phyloP scores from a whole-genome alignment of 1,140 invertebrate genomes.

The Drosophila equinoxialis region DNA sequence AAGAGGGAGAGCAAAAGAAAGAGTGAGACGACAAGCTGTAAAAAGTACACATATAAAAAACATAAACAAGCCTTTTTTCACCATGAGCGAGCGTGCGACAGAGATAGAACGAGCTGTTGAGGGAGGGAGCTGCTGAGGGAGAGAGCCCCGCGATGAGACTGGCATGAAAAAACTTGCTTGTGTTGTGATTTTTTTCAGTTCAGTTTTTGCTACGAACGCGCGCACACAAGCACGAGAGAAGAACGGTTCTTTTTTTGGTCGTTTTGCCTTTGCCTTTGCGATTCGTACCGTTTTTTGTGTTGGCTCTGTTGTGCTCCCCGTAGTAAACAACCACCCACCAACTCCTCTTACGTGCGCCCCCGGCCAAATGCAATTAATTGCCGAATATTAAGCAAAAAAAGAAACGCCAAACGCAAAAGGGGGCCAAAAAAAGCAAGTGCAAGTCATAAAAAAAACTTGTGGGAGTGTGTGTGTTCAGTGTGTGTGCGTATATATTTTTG shows the following conservation, averaged over 20 bases:
- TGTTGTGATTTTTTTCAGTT: constrained; percentile 71
- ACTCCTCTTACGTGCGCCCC: not conserved
- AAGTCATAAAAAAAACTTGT: constrained; percentile 45
- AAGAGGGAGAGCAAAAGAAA: constrained; percentile 39
- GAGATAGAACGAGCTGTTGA: constrained; percentile 10
- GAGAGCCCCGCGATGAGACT: constrained; percentile 21
- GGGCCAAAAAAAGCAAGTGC: constrained; percentile 64
- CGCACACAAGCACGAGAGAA: constrained; percentile 9
- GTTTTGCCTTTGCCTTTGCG: constrained; percentile 39
- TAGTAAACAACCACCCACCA: constrained; percentile 49
- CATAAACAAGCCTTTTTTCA: constrained; percentile 76
- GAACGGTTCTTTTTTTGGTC: constrained; percentile 53
- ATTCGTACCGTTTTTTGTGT: constrained; percentile 21
- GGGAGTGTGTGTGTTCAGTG: constrained; percentile 35
- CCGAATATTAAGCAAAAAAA: constrained; percentile 57
- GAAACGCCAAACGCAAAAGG: constrained; percentile 35
- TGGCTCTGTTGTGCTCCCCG: constrained; percentile 22
- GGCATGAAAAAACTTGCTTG: constrained; percentile 60
- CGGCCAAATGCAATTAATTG: constrained; percentile 48
- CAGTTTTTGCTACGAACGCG: constrained; percentile 51
- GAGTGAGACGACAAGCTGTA: constrained; percentile 29
- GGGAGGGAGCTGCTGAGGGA: constrained; percentile 25
- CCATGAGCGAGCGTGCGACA: constrained; percentile 31
- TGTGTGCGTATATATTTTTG: constrained; percentile 73
- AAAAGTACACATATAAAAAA: constrained; percentile 71